A percentile compares a stretch with the other conserved stretches of the same genome.
phyloP scores from a whole-genome alignment of 1,140 invertebrate species.

The Drosophila baimaii region DNA sequence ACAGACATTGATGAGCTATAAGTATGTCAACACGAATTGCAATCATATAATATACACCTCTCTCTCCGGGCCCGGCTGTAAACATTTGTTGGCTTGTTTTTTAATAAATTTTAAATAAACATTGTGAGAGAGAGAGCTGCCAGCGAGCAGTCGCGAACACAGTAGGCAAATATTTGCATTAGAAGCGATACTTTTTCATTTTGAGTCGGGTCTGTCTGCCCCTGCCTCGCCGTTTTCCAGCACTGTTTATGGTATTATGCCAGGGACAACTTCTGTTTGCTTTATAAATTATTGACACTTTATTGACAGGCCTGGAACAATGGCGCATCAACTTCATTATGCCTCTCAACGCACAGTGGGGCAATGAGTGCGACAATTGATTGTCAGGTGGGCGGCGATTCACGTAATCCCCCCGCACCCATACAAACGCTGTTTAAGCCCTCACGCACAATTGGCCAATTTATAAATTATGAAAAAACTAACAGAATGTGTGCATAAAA shows the following conservation, averaged over 20 bases:
- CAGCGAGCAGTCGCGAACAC: slow-evolving; percentile 39
- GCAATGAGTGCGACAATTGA: slow-evolving; percentile 41
- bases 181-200: slow-evolving; percentile 47
- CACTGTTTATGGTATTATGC: slow-evolving; percentile 64
- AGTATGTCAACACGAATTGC: slow-evolving; percentile 78
- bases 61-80: slow-evolving; percentile 16
- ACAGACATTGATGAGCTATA: slow-evolving; percentile 74
- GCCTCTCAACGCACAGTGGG: slow-evolving; percentile 63
- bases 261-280: slow-evolving; percentile 72
- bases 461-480: slow-evolving; percentile 47
- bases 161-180: slow-evolving; percentile 78
- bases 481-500: slow-evolving; percentile 58
- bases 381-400: slow-evolving; percentile 25
- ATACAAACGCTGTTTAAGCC: slow-evolving; percentile 31
- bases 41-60: slow-evolving; percentile 66
- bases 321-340: slow-evolving; percentile 47
- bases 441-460: slow-evolving; percentile 48
- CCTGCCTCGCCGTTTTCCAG: slow-evolving; percentile 1
- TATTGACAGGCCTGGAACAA: slow-evolving; percentile 69
- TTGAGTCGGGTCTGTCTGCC: slow-evolving; percentile 25
- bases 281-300: slow-evolving; percentile 83
- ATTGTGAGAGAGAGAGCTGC: slow-evolving; percentile 31
- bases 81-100: slow-evolving; percentile 61
- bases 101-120: slow-evolving; percentile 83
- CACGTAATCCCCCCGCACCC: slow-evolving; percentile 26